phyloP scores from a whole-genome alignment of 2,113 vertebrate species.

The Donacobius atricapilla region DNA sequence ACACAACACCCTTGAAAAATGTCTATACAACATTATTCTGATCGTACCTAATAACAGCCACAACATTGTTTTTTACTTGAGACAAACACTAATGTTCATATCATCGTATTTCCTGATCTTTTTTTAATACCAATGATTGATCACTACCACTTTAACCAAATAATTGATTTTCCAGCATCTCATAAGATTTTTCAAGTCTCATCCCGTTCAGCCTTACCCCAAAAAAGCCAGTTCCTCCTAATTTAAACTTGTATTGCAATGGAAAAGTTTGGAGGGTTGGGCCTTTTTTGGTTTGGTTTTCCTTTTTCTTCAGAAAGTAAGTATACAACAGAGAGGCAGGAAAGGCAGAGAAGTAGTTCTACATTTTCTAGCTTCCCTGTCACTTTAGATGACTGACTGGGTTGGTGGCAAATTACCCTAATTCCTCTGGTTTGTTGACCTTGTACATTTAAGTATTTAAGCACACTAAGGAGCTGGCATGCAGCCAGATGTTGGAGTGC shows the following conservation, averaged over 20 bases:
- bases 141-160: not conserved
- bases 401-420: not conserved
- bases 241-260: not conserved
- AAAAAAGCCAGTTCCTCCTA: not conserved
- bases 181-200: not conserved
- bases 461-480: not conserved
- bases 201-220: not conserved
- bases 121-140: not conserved
- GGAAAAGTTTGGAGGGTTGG: not conserved
- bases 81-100: not conserved
- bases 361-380: not conserved
- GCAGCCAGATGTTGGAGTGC: not conserved
- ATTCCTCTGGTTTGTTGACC: not conserved
- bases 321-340: not conserved
- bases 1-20: not conserved
- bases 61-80: not conserved
- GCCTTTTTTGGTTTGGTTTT: not conserved
- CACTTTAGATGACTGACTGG: not conserved
- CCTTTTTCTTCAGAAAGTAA: not conserved
- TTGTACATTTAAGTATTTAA: not conserved
- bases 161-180: not conserved
- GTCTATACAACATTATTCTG: not conserved
- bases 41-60: not conserved
- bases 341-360: not conserved
- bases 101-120: not conserved